Conservation (phyloP, 1,140 invertebrate species). For the Drosophila repletoides region DNA sequence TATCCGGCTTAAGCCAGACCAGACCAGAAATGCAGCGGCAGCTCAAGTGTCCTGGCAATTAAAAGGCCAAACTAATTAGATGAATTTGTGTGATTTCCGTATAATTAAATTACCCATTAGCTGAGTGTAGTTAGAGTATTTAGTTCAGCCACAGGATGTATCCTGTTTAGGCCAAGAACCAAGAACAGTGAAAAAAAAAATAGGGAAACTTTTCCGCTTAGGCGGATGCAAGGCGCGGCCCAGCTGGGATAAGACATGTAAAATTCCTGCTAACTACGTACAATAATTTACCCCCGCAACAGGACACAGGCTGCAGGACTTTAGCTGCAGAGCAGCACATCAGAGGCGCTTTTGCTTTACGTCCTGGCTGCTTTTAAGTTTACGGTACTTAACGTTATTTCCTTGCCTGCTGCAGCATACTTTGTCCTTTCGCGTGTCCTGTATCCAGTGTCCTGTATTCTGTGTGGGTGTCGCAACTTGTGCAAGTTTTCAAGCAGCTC, state of each 20-base stretch:
- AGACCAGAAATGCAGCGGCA: conserved; percentile 4
- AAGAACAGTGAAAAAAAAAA: neutral
- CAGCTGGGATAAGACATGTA: conserved; percentile 41
- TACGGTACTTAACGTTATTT: conserved; percentile 67
- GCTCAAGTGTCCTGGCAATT: conserved; percentile 66
- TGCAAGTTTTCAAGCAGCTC: conserved; percentile 44
- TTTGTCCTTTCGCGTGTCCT: conserved; percentile 19
- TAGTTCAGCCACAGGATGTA: conserved; percentile 14
- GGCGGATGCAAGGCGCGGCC: conserved; percentile 12
- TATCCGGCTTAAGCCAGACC: neutral
- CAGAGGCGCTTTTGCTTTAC: neutral
- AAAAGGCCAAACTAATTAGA: conserved; percentile 79
- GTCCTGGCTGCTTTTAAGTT: conserved; percentile 51
- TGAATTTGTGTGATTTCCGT: conserved; percentile 78
- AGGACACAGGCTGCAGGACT: neutral
- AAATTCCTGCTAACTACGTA: conserved; percentile 60
- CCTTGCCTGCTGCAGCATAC: conserved; percentile 28
- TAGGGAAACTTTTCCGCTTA: conserved; percentile 38
- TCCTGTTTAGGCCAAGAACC: conserved; percentile 13
- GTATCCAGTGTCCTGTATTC: neutral
- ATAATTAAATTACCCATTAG: conserved; percentile 77
- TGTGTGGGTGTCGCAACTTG: conserved; percentile 18
- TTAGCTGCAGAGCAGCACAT: neutral
- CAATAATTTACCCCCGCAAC: conserved; percentile 37
- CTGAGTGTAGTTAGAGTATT: conserved; percentile 37